phyloP scores from a whole-genome alignment of 1,140 invertebrate species.

The Pinna nobilis region DNA sequence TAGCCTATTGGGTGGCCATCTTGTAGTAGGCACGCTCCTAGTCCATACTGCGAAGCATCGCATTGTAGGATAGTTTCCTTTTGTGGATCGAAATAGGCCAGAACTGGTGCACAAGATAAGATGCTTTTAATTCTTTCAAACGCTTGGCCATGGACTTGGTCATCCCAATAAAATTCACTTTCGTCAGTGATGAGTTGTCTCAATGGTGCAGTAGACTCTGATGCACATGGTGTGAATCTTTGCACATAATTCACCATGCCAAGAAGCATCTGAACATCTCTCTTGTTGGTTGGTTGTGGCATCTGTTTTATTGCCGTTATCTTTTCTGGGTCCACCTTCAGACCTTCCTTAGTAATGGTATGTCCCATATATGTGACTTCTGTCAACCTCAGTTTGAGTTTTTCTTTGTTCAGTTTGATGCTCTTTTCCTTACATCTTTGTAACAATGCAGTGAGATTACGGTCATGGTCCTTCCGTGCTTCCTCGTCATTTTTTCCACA shows the following conservation, averaged over 20 bases:
- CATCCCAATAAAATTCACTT: slow-evolving; percentile 28
- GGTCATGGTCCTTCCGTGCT: slow-evolving; percentile 38
- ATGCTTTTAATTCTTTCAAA: slow-evolving; percentile 9
- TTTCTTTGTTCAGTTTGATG: slow-evolving; percentile 44
- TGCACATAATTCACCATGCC: slow-evolving; percentile 35
- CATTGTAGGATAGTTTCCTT: slow-evolving; percentile 69
- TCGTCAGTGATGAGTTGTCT: slow-evolving; percentile 24
- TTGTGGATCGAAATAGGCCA: slow-evolving; percentile 20
- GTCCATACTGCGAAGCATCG: slow-evolving; percentile 55
- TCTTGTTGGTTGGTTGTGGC: slow-evolving; percentile 19
- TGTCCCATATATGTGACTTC: slow-evolving; percentile 60
- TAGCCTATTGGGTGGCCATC: slow-evolving; percentile 69
- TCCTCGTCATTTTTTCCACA: slow-evolving; percentile 58
- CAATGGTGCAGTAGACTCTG: slow-evolving; percentile 32
- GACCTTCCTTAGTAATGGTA: slow-evolving; percentile 54
- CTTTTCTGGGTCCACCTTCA: slow-evolving; percentile 37
- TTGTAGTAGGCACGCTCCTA: slow-evolving; percentile 73
- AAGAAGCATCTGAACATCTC: slow-evolving; percentile 16
- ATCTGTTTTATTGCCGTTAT: slow-evolving; percentile 39
- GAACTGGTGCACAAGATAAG: slow-evolving; percentile 18
- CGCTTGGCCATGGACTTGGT: slow-evolving; percentile 6
- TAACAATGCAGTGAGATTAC: slow-evolving; percentile 24
- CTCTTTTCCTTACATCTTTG: slow-evolving; percentile 33
- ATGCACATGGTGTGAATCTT: slow-evolving; percentile 31
- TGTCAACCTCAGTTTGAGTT: slow-evolving; percentile 20